phyloP scores from a whole-genome alignment of 2,113 vertebrate genomes.

The Damaliscus lunatus region DNA sequence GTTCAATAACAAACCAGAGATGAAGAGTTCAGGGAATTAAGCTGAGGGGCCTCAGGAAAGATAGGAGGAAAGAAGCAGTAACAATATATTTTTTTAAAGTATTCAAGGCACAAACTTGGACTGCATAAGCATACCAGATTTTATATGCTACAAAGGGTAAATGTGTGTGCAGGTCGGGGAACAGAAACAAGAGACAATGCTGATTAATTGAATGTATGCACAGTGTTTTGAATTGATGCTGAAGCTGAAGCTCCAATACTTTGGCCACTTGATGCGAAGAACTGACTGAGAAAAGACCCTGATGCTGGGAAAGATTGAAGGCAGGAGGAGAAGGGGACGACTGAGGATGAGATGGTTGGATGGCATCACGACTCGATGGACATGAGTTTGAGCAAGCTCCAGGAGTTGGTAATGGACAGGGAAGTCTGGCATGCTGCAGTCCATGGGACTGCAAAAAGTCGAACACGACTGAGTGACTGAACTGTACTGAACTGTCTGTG shows the following conservation, averaged over 20 bases:
- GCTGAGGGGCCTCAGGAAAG: not conserved
- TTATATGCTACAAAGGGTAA: not conserved
- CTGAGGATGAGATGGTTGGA: not conserved
- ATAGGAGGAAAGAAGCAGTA: not conserved
- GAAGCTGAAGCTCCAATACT: not conserved
- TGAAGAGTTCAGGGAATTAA: not conserved
- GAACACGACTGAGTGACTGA: fast-evolving
- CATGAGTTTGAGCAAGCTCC: not conserved
- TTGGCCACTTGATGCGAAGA: not conserved
- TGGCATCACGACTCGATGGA: not conserved
- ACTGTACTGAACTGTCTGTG: not conserved
- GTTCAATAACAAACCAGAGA: not conserved
- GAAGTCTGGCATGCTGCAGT: not conserved
- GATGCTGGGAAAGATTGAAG: not conserved
- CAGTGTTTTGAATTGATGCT: not conserved
- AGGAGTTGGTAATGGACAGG: not conserved
- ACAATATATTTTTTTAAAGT: not conserved
- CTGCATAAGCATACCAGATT: not conserved
- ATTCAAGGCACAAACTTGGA: not conserved
- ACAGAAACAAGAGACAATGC: not conserved
- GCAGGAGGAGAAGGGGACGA: not conserved
- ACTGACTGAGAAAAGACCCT: not conserved
- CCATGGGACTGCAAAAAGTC: not conserved
- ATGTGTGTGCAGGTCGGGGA: not conserved
- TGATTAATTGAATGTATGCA: not conserved